phyloP scores from a whole-genome alignment of 1,140 invertebrate species.

The Helicorthomorpha holstii region DNA sequence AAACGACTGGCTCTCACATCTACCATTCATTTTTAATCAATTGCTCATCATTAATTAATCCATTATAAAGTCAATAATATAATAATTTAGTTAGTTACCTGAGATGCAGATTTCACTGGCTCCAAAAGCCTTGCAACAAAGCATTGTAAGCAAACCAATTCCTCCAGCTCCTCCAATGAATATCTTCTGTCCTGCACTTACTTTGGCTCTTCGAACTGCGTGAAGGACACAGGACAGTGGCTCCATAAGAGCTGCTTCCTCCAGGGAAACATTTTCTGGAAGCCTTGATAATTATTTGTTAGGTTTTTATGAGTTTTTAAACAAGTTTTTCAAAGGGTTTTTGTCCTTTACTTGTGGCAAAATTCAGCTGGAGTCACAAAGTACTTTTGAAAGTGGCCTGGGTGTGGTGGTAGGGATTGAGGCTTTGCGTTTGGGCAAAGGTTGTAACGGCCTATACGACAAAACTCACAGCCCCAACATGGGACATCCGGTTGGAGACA shows the following conservation, averaged over 20 bases:
- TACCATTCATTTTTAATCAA: constrained; percentile 26
- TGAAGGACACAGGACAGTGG: constrained; percentile 84
- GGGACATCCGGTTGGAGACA: constrained; percentile 83
- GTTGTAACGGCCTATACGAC: constrained; percentile 77
- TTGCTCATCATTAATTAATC: no score
- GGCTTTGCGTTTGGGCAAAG: constrained; percentile 73
- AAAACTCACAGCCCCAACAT: constrained; percentile 65
- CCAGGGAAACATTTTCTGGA: constrained; percentile 69
- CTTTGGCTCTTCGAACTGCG: constrained; percentile 60
- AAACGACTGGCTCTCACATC: constrained; percentile 61
- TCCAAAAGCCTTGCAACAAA: neutral
- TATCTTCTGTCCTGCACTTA: constrained; percentile 53
- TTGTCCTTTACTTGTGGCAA: constrained; percentile 55
- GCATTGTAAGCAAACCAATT: neutral
- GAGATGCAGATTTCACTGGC: neutral
- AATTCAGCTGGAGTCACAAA: constrained; percentile 85
- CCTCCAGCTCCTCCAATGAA: constrained; percentile 70
- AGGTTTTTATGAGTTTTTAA: neutral
- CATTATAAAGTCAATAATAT: constrained; percentile 39
- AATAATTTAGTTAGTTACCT: no score
- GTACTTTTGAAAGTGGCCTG: constrained; percentile 68
- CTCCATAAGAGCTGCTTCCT: constrained; percentile 85
- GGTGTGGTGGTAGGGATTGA: constrained; percentile 71
- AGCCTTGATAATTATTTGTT: constrained; percentile 36
- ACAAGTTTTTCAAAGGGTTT: neutral